These are phyloP conservation scores for Callosobruchus maculatus DNA, from an alignment of 2,888 invertebrate species.

Conservation along the genomic window DNA sequence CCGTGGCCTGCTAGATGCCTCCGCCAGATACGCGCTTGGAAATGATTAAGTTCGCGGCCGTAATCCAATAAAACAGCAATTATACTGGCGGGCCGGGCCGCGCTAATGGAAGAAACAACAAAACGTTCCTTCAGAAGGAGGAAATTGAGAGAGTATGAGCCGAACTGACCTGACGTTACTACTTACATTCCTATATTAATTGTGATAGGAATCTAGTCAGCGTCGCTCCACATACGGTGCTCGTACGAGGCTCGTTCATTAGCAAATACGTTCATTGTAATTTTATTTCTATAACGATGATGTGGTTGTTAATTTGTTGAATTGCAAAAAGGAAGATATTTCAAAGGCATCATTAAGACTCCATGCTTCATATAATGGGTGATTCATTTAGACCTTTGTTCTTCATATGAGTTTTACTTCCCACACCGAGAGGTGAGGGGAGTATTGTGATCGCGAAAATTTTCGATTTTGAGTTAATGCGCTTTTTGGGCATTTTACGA, in stretches of 20 bases:
- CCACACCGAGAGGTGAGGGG: too few species aligned
- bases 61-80: neutral
- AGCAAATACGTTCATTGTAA: too few species aligned
- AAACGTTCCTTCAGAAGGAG: neutral
- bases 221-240: neutral
- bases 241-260: neutral
- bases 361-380: too few species aligned
- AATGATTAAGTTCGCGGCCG: neutral
- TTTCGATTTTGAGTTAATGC: too few species aligned
- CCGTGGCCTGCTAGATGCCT: neutral
- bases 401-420: too few species aligned
- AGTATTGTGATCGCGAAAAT: too few species aligned
- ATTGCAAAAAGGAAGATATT: too few species aligned
- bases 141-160: neutral
- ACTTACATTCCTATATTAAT: neutral
- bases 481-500: too few species aligned
- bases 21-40: neutral
- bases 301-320: too few species aligned
- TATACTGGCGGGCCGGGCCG: neutral
- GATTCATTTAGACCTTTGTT: too few species aligned
- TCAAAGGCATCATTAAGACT: too few species aligned
- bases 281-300: too few species aligned
- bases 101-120: neutral
- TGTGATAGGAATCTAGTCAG: neutral
- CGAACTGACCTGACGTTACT: neutral